Conservation (phyloP, 2,888 invertebrate genomes). For the Iselma pallidipennis region DNA sequence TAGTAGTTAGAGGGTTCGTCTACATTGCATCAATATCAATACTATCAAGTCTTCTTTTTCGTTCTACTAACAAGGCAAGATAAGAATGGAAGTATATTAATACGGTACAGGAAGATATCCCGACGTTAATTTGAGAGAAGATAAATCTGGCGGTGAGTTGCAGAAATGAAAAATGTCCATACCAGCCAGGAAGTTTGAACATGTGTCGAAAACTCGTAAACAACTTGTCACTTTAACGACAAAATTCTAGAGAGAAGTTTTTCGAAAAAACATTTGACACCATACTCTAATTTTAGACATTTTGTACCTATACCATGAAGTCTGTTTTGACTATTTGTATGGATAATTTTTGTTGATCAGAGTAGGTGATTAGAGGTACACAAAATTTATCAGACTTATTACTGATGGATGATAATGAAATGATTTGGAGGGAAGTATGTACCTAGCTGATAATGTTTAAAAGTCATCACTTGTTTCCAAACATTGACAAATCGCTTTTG, state of each 20-base stretch:
- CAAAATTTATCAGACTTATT: not conserved
- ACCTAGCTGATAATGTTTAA: slow-evolving; percentile 31
- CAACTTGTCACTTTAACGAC: slow-evolving; percentile 19
- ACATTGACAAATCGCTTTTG: slow-evolving; percentile 42
- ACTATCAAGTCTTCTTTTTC: not conserved
- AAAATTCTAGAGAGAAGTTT: not conserved
- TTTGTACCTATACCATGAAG: not conserved
- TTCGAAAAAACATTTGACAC: not conserved
- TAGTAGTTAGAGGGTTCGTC: slow-evolving; percentile 9
- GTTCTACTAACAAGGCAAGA: not conserved
- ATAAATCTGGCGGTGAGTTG: slow-evolving; percentile 6
- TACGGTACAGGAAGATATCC: slow-evolving; percentile 1
- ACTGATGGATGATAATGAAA: slow-evolving; percentile 7
- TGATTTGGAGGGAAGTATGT: slow-evolving; percentile 24
- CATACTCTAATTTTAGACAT: not conserved
- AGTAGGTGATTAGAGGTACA: not conserved
- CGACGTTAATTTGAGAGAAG: not conserved
- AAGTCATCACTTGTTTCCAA: slow-evolving; percentile 45
- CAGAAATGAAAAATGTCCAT: slow-evolving; percentile 28
- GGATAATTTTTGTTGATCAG: too few species aligned
- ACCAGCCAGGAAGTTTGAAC: slow-evolving; percentile 30
- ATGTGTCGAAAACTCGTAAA: slow-evolving; percentile 29
- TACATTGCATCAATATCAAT: not conserved
- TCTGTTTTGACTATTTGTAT: too few species aligned
- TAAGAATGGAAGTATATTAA: not conserved